phyloP scores from a whole-genome alignment of 2,113 vertebrate species.

The Meriones unguiculatus region DNA sequence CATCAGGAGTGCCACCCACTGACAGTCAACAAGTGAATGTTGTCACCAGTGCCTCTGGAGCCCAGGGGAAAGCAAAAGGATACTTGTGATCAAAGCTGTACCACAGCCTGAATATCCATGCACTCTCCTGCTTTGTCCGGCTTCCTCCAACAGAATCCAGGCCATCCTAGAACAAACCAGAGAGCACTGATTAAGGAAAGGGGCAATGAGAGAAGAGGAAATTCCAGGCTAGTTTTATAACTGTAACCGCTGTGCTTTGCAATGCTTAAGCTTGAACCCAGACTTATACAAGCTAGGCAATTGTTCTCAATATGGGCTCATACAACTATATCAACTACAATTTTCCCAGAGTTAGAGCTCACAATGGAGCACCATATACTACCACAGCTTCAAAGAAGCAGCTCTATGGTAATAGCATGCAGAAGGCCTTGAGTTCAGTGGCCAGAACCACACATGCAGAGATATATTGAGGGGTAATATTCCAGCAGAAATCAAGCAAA shows the following conservation, averaged over 20 bases:
- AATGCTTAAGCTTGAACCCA: neutral
- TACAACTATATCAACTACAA: neutral
- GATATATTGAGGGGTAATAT: neutral
- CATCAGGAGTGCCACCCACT: constrained; percentile 1
- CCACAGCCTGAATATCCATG: constrained; percentile 98
- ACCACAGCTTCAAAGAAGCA: constrained; percentile 53
- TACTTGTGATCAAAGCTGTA: constrained; percentile 99
- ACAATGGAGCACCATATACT: constrained; percentile 4
- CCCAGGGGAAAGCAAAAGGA: constrained; percentile 89
- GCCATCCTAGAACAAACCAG: constrained; percentile 85
- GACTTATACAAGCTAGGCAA: neutral
- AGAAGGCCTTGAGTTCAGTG: neutral
- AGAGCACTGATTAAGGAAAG: constrained; percentile 62
- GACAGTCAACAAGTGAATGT: constrained; percentile 25
- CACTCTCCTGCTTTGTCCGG: constrained; percentile 97
- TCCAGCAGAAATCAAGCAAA: constrained; percentile 56
- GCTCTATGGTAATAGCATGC: neutral
- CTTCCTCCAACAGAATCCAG: constrained; percentile 89
- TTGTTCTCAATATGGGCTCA: neutral
- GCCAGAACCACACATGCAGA: neutral
- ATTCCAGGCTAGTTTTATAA: constrained; percentile 13
- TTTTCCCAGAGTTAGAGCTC: constrained; percentile 49
- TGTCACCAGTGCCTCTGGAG: neutral
- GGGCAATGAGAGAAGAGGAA: neutral
- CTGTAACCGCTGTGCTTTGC: neutral